Conservation (phyloP, 1,140 invertebrate species). For the Nylanderia fulva region DNA sequence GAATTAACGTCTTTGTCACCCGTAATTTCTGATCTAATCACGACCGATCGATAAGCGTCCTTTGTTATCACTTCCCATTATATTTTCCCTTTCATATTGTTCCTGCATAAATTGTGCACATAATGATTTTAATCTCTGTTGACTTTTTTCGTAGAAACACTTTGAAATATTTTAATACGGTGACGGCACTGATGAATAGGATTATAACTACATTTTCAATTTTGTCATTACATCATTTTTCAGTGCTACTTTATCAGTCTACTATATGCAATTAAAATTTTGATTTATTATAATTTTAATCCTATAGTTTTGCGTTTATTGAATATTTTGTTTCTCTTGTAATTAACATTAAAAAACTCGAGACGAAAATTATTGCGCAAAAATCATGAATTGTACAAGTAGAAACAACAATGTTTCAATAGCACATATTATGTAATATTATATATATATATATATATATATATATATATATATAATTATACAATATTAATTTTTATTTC, state of each 20-base stretch:
- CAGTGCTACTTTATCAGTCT: neutral
- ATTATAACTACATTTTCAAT: neutral
- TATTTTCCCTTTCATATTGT: constrained; percentile 22
- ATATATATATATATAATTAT: neutral
- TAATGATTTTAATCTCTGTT: constrained; percentile 16
- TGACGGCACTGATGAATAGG: neutral
- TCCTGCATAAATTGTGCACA: neutral
- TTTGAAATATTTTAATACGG: neutral
- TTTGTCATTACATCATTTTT: constrained; percentile 10
- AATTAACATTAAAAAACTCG: neutral
- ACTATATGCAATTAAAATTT: neutral
- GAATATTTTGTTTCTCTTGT: neutral
- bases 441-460: neutral
- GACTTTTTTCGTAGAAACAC: neutral
- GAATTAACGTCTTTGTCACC: constrained; percentile 27
- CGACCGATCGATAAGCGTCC: constrained; percentile 17
- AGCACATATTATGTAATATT: neutral
- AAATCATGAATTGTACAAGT: neutral
- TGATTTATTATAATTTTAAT: neutral
- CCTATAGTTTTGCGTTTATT: neutral
- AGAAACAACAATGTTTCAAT: neutral
- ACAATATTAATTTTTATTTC: neutral
- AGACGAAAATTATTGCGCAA: neutral
- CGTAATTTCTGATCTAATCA: neutral
- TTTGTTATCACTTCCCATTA: constrained; percentile 38